Evolutionary conservation across 1,140 invertebrate genomes (phyloP).

Genomic region (Drosophila teissieri): DNA sequence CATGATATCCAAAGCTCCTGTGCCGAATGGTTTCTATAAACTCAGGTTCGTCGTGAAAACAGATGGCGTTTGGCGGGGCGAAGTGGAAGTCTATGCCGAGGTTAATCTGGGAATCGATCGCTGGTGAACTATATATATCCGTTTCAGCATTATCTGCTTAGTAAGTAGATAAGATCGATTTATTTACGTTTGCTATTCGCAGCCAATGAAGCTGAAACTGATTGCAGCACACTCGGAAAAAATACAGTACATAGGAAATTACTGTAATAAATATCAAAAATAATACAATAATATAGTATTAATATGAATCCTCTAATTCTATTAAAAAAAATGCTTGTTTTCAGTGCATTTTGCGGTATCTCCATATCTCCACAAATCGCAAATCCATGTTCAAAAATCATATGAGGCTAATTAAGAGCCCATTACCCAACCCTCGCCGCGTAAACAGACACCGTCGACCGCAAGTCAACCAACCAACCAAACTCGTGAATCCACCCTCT

Average conservation of each 20-base stretch:
- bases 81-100: slow-evolving; percentile 2
- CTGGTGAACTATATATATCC: neutral
- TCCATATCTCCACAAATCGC: slow-evolving; percentile 20
- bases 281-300: too few species aligned
- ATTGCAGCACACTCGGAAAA: neutral
- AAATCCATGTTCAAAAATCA: slow-evolving; percentile 55
- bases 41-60: neutral
- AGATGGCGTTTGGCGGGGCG: slow-evolving; percentile 3
- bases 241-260: neutral
- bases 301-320: too few species aligned
- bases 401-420: slow-evolving; percentile 80
- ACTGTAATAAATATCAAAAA: neutral
- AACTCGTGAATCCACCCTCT: slow-evolving; percentile 32
- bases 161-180: neutral
- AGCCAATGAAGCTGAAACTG: slow-evolving; percentile 18
- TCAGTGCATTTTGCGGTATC: neutral
- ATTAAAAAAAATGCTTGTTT: too few species aligned
- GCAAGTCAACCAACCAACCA: slow-evolving; percentile 54
- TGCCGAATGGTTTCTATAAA: slow-evolving; percentile 21
- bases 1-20: slow-evolving; percentile 12
- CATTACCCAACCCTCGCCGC: slow-evolving; percentile 62
- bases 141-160: neutral
- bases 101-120: slow-evolving; percentile 9
- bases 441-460: slow-evolving; percentile 75
- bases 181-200: neutral